phyloP scores from a whole-genome alignment of 2,797 vertebrate species.

The Tachyglossus aculeatus region DNA sequence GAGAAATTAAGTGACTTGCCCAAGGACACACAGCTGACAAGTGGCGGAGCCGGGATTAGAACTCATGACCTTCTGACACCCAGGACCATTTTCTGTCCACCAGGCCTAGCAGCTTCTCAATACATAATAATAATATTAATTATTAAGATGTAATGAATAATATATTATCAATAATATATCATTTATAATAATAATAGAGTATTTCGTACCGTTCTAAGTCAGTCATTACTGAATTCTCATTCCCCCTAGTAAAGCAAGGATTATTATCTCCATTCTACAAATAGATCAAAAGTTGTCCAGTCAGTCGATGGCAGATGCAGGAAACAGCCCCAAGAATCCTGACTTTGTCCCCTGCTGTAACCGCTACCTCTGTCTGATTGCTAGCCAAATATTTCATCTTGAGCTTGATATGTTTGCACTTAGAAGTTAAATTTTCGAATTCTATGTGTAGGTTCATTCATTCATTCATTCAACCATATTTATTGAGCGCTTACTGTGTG shows the following conservation, averaged over 20 bases:
- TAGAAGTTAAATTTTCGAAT: slow-evolving; percentile 40
- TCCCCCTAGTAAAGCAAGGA: slow-evolving; percentile 35
- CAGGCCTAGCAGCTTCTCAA: too few relatives aligned
- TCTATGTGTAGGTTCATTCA: slow-evolving; percentile 49
- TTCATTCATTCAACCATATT: too few relatives aligned
- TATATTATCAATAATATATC: too few relatives aligned
- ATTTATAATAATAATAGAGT: too few relatives aligned
- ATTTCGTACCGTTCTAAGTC: slow-evolving; percentile 30
- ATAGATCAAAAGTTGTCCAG: slow-evolving; percentile 58
- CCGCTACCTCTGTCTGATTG: slow-evolving; percentile 39
- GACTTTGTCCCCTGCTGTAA: slow-evolving; percentile 8
- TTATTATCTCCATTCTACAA: slow-evolving; percentile 50
- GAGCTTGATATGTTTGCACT: slow-evolving; percentile 45
- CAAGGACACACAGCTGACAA: too few relatives aligned
- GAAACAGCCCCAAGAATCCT: slow-evolving; percentile 27
- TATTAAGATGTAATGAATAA: too few relatives aligned
- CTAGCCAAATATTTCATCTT: slow-evolving; percentile 29
- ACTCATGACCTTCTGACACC: too few relatives aligned
- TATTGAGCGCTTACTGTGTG: too few relatives aligned
- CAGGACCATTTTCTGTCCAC: too few relatives aligned
- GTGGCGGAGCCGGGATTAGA: too few relatives aligned
- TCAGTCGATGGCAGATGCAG: slow-evolving; percentile 40
- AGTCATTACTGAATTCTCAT: slow-evolving; percentile 38
- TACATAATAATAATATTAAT: too few relatives aligned
- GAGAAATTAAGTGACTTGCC: too few relatives aligned